Base-by-base conservation (phyloP, 2,113 vertebrate genomes). In the Thymallus thymallus region DNA sequence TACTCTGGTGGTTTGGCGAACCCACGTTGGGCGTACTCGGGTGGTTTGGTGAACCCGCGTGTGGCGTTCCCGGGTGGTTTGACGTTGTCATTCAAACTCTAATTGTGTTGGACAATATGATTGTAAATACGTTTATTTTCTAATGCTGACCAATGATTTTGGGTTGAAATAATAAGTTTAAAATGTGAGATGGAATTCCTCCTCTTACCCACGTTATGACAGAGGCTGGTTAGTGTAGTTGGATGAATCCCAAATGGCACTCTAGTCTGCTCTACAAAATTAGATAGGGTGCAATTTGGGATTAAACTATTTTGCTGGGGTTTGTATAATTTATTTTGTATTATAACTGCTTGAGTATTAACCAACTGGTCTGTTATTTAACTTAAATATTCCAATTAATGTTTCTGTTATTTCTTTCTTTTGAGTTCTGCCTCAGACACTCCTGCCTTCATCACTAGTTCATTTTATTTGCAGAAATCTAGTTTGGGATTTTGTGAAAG, bases 351-450 rank as follows among this genome's bases (percentile, higher is more conserved):
- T 55, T 32, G 32, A 62, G 18, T 56, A 55, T 75, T 75, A 72
- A 45, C 23, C 62, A 63, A 26, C 45, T n/a, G 29, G 26, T 48
- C 18, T 74, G 58, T 64, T 73, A 69, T 76, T 76, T 73, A 77
- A 78, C 26, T 78, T 69, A 35, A n/a, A n/a, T 74, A 65, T 70
- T 46, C 51, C 46, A 13, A 30, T 14, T 13, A 32, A 20, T 32
- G n/a, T 73, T 72, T 10, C 3, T 91, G 77, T 67, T n/a, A 22
- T 51, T 46, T 18, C 13, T 92, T 86, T 86, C 84, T 92, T 92
- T 88, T 48, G n/a, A 70, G 29, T 68, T 78, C 41, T 55, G 79
- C 88, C 92, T 88, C n/a, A 68, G 16, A 14, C 41, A 6, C 5
- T 63, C 20, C 5, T 87, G 93, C 89, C 68, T 68, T 68, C 41